phyloP scores from a whole-genome alignment of 1,140 invertebrate species.

The Trichonephila inaurata region DNA sequence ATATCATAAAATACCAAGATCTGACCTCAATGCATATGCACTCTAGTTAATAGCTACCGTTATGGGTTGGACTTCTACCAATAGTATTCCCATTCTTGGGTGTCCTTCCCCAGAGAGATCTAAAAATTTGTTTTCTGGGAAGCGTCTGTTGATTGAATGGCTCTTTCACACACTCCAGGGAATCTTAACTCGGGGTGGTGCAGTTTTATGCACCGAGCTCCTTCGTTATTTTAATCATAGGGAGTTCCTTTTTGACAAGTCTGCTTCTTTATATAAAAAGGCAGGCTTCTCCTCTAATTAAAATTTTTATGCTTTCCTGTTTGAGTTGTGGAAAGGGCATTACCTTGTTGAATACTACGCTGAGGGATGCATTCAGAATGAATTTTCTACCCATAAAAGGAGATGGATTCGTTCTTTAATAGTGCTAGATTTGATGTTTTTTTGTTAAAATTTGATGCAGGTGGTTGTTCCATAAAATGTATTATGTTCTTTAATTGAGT shows the following conservation, averaged over 20 bases:
- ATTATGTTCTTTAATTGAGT: no score
- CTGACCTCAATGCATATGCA: constrained; percentile 64
- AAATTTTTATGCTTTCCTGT: background rate
- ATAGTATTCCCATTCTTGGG: background rate
- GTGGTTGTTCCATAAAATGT: no score
- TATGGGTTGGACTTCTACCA: background rate
- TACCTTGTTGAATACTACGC: background rate
- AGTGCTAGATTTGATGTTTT: no score
- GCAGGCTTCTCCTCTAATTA: background rate
- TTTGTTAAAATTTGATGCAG: no score
- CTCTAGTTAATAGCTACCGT: constrained; percentile 52
- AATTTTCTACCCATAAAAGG: background rate
- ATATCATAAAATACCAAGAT: background rate
- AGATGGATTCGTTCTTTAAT: no score
- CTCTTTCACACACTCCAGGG: background rate
- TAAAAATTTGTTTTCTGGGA: constrained; percentile 41
- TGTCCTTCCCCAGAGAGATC: background rate
- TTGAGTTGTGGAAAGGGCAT: background rate
- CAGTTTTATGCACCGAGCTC: background rate
- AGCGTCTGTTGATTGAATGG: constrained; percentile 28
- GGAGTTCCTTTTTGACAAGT: background rate
- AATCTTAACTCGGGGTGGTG: background rate
- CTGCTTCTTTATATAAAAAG: background rate
- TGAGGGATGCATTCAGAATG: background rate
- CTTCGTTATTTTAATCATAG: background rate